Evolutionary conservation across 2,797 vertebrate species (phyloP).

Genomic region (Siniperca obscura): DNA sequence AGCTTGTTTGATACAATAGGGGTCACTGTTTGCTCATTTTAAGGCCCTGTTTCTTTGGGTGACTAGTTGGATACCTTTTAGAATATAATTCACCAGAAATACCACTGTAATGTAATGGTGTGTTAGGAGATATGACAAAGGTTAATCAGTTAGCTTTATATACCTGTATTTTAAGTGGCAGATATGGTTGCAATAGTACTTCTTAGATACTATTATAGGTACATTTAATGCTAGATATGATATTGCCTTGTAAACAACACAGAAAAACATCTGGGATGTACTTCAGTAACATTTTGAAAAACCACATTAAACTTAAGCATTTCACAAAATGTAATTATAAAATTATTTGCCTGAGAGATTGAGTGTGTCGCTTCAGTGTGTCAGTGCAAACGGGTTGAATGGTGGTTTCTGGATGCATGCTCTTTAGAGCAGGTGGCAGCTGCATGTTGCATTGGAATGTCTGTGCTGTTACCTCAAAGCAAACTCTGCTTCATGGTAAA

Average conservation of each 20-base stretch:
- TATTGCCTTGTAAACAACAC: not conserved
- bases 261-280: not conserved
- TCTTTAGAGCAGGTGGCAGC: constrained; percentile 48
- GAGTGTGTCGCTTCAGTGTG: not conserved
- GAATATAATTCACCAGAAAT: not conserved
- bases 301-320: not conserved
- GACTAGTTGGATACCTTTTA: not conserved
- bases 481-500: constrained; percentile 64
- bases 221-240: not conserved
- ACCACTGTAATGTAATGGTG: not conserved
- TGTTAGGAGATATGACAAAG: not conserved
- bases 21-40: constrained; percentile 62
- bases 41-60: not conserved
- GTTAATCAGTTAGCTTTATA: not conserved
- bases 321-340: not conserved
- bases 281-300: not conserved
- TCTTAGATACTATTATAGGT: not conserved
- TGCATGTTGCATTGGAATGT: constrained; percentile 66
- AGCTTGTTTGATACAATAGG: constrained; percentile 37
- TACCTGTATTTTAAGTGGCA: not conserved
- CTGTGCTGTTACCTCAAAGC: constrained; percentile 61
- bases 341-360: not conserved
- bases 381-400: not conserved
- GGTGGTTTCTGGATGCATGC: constrained; percentile 17
- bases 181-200: not conserved